Evolutionary conservation across 2,888 invertebrate species (phyloP).

Genomic region (Microplitis manilae): DNA sequence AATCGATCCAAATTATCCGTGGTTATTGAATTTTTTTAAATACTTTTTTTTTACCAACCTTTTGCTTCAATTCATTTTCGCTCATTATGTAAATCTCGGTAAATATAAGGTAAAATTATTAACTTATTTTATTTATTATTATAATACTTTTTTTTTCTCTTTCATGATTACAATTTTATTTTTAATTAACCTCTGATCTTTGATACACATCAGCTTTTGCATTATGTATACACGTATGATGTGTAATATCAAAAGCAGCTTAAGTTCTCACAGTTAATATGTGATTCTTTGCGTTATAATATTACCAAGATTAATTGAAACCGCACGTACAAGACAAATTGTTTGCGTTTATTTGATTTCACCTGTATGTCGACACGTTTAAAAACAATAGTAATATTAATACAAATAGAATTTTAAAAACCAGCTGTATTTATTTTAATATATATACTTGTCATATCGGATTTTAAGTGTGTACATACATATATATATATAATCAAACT

Average conservation of each 20-base stretch:
- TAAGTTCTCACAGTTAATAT: constrained; percentile 4
- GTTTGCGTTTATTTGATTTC: not conserved
- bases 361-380: not conserved
- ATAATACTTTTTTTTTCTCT: not conserved
- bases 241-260: constrained; percentile 6
- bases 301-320: constrained; percentile 1
- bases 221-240: constrained; percentile 4
- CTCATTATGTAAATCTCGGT: constrained; percentile 12
- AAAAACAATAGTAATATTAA: not conserved
- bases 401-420: not conserved
- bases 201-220: constrained; percentile 18
- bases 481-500: not conserved
- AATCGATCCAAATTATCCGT: constrained; percentile 32
- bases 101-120: not conserved
- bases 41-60: not conserved
- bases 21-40: constrained; percentile 24
- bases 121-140: not conserved
- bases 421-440: not conserved
- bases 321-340: not conserved
- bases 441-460: not conserved
- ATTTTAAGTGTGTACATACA: not conserved
- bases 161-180: not conserved
- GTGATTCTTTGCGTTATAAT: not conserved
- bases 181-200: constrained; percentile 15
- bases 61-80: constrained; percentile 17